Evolutionary conservation across 35 echinoderm and acorn worm genomes (phyloP).

Genomic region (Amphiura filiformis): DNA sequence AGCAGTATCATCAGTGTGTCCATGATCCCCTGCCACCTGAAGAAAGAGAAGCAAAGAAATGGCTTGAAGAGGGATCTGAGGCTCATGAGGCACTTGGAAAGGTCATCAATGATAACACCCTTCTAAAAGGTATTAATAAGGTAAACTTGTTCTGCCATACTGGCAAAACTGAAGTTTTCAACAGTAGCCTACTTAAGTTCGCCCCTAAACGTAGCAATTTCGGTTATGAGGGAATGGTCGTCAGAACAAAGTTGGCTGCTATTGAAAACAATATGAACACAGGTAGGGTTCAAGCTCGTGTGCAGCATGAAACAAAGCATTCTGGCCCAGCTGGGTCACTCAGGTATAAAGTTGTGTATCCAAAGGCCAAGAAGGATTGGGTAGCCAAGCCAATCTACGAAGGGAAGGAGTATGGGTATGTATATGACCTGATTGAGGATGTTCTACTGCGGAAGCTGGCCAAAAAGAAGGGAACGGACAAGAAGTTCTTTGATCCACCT

Average conservation of each 20-base stretch:
- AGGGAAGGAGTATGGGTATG: background rate
- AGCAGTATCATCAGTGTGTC: constrained; percentile 29
- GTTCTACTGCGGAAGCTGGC: background rate
- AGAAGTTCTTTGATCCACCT: background rate
- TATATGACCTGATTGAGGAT: background rate
- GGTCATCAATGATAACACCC: constrained; percentile 40
- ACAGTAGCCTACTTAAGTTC: constrained; percentile 55
- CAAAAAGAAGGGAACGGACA: background rate
- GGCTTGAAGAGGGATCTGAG: constrained; percentile 21
- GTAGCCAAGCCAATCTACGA: constrained; percentile 41
- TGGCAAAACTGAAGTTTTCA: constrained; percentile 50
- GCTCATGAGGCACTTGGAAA: constrained; percentile 41
- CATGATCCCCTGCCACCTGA: constrained; percentile 10
- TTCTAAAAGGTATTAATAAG: constrained; percentile 20
- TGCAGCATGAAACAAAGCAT: background rate
- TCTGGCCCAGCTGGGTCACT: background rate
- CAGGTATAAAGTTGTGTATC: constrained; percentile 1
- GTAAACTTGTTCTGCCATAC: constrained; percentile 37
- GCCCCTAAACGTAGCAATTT: constrained; percentile 49
- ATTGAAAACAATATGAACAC: constrained; percentile 57
- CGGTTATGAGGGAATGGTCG: constrained; percentile 5
- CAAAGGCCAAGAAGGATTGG: constrained; percentile 30
- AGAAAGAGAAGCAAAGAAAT: constrained; percentile 6
- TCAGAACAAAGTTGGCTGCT: constrained; percentile 31
- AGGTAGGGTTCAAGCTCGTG: constrained; percentile 24